phyloP scores from a whole-genome alignment of 2,797 vertebrate species.

The Avahi laniger region DNA sequence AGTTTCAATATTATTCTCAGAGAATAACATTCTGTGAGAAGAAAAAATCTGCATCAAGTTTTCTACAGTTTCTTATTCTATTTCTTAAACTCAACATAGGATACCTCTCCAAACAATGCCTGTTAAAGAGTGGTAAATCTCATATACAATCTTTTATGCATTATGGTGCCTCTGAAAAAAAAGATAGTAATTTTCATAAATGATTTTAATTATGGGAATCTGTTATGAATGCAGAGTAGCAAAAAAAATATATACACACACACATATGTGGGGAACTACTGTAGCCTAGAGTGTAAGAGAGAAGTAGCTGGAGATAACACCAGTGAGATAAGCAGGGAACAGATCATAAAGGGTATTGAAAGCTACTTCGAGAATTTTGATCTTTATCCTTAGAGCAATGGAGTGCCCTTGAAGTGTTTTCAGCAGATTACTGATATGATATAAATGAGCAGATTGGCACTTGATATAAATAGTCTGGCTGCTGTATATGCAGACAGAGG shows the following conservation, averaged over 20 bases:
- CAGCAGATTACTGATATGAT: neutral
- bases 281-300: neutral
- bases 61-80: neutral
- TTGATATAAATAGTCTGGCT: neutral
- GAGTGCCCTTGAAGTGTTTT: neutral
- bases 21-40: neutral
- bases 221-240: neutral
- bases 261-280: neutral
- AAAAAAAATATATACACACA: neutral
- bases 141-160: neutral
- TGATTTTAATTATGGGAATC: conserved; percentile 9
- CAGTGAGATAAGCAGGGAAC: neutral
- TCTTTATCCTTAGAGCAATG: neutral
- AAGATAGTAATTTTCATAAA: neutral
- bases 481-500: neutral
- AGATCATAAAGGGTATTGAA: neutral
- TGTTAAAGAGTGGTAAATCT: conserved; percentile 11
- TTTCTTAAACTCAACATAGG: neutral
- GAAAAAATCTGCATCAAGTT: neutral
- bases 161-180: neutral
- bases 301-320: neutral
- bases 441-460: conserved; percentile 2
- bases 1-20: neutral
- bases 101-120: neutral
- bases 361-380: neutral